phyloP scores from a whole-genome alignment of 2,797 vertebrate genomes.

The Acropternis orthonyx region DNA sequence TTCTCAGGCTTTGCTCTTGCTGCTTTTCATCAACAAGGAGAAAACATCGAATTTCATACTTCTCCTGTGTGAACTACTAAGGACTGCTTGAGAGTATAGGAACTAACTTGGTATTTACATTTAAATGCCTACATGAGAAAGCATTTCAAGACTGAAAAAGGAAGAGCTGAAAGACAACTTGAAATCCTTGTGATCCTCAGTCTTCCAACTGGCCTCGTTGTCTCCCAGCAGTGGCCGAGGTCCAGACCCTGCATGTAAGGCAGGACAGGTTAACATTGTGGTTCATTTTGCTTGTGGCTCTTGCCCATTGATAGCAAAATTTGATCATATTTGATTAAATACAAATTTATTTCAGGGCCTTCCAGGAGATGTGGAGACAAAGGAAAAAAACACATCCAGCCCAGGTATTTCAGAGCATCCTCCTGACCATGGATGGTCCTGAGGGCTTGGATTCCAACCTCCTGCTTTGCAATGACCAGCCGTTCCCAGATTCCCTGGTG shows the following conservation, averaged over 20 bases:
- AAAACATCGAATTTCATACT: background rate
- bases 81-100: background rate
- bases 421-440: background rate
- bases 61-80: background rate
- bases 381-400: background rate
- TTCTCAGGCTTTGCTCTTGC: background rate
- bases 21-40: background rate
- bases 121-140: background rate
- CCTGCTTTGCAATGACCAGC: background rate
- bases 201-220: background rate
- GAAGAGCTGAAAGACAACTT: background rate
- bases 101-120: background rate
- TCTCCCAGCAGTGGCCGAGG: accelerated
- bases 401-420: background rate
- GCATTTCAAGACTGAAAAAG: background rate
- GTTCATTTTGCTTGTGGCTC: background rate
- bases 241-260: background rate
- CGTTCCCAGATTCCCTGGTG: background rate
- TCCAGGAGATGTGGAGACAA: background rate
- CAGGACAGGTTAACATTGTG: background rate
- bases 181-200: background rate
- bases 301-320: background rate
- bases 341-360: background rate
- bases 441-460: background rate
- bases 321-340: background rate